Conservation (phyloP, 2,888 invertebrate species). For the Leptopilina drosophilae region DNA sequence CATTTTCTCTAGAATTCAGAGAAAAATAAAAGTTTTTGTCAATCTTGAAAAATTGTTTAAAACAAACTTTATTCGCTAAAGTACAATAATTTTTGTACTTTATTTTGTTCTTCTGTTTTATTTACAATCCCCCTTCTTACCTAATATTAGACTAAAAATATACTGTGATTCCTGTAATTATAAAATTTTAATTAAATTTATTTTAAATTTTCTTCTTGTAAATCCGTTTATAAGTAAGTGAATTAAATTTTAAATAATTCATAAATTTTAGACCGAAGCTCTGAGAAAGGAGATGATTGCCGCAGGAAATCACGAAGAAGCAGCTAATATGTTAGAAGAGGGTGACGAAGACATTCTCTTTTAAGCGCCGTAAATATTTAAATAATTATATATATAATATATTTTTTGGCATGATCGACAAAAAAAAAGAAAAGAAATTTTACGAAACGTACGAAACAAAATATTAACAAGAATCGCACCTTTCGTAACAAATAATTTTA, state of each 20-base stretch:
- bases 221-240: background rate
- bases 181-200: no score
- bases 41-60: no score
- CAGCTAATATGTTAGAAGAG: constrained; percentile 88
- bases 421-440: background rate
- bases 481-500: constrained; percentile 28
- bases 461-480: constrained; percentile 35
- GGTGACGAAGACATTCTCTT: constrained; percentile 95
- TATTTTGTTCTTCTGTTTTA: background rate
- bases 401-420: constrained; percentile 32
- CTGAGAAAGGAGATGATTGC: constrained; percentile 64
- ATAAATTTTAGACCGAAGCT: constrained; percentile 65
- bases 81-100: no score
- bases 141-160: no score
- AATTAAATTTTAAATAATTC: background rate
- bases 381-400: constrained; percentile 40
- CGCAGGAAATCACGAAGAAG: constrained; percentile 71
- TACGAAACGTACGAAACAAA: constrained; percentile 11
- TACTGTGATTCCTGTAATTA: no score
- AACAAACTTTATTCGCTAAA: no score
- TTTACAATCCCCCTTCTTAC: background rate
- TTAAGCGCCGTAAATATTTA: constrained; percentile 77
- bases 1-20: no score
- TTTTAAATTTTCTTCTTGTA: no score
- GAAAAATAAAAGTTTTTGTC: no score